Percentiles rank a stretch among this genome's conserved stretches.
These are phyloP conservation scores for Anniella stebbinsi DNA, from an alignment of 2,797 vertebrate genomes.

Conservation along the genomic window DNA sequence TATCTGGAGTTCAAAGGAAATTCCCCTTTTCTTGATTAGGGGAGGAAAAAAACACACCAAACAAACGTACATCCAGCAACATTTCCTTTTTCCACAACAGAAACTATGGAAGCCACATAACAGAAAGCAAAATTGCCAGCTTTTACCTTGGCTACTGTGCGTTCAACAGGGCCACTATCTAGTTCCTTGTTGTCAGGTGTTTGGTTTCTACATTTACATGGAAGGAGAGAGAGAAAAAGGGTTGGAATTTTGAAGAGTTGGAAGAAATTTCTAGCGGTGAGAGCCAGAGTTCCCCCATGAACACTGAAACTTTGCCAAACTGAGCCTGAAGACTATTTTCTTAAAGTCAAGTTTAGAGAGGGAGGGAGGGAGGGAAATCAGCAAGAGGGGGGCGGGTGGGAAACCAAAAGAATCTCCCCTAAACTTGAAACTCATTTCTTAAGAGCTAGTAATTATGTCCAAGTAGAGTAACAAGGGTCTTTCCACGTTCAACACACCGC, in stretches of 20 bases:
- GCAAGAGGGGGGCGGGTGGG: too few species aligned
- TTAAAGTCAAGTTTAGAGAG: slow-evolving; percentile 51
- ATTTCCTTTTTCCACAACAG: slow-evolving; percentile 32
- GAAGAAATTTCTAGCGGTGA: slow-evolving; percentile 31
- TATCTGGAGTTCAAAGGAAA: slow-evolving; percentile 65
- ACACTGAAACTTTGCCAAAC: neutral
- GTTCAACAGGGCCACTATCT: slow-evolving; percentile 72
- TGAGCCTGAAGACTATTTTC: slow-evolving; percentile 4
- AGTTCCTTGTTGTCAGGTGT: slow-evolving; percentile 72
- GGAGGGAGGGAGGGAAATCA: neutral
- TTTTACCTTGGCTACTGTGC: slow-evolving; percentile 81
- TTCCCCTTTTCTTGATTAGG: slow-evolving; percentile 11
- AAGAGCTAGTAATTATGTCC: slow-evolving; percentile 90
- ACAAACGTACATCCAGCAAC: slow-evolving; percentile 42
- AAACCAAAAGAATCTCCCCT: slow-evolving; percentile 29
- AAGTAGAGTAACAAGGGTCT: slow-evolving; percentile 92
- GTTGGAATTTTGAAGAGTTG: too few species aligned
- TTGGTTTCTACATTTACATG: slow-evolving; percentile 72
- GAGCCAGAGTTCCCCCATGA: slow-evolving; percentile 49
- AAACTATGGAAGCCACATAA: slow-evolving; percentile 41
- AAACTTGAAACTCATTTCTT: slow-evolving; percentile 77
- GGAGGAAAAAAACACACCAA: neutral
- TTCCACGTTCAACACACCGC: slow-evolving; percentile 87
- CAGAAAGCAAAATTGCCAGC: slow-evolving; percentile 53
- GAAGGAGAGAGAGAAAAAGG: slow-evolving; percentile 16